A percentile compares a stretch with the other conserved stretches of the same genome.
These are phyloP conservation scores for Sitodiplosis mosellana DNA, from an alignment of 1,140 invertebrate genomes.

Conservation along the genomic window DNA sequence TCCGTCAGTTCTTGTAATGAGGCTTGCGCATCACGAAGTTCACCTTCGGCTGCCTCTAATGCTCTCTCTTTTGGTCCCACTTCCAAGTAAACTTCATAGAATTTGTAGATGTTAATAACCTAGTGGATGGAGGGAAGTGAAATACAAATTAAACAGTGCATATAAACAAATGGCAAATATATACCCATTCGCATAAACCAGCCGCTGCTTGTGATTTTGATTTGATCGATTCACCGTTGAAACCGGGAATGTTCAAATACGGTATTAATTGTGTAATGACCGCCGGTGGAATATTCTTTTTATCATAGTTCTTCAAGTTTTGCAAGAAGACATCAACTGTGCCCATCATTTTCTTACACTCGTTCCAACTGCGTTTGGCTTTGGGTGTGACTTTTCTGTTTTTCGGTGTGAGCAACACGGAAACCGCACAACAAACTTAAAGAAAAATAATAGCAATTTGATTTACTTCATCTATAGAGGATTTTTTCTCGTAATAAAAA, in stretches of 20 bases:
- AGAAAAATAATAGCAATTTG: conserved; percentile 31
- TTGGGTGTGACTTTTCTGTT: conserved; percentile 72
- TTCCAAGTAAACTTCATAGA: conserved; percentile 64
- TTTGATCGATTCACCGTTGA: conserved; percentile 60
- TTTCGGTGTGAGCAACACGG: conserved; percentile 41
- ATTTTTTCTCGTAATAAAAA: no score
- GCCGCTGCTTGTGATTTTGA: conserved; percentile 82
- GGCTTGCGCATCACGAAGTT: conserved; percentile 60
- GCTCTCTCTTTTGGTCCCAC: conserved; percentile 63
- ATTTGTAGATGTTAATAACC: conserved; percentile 72
- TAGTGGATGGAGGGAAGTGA: conserved; percentile 79
- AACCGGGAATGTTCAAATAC: conserved; percentile 28
- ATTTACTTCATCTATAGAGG: no score
- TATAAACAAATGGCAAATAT: conserved; percentile 75
- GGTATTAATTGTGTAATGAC: conserved; percentile 52
- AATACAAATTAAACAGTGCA: conserved; percentile 79
- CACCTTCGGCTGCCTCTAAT: conserved; percentile 67
- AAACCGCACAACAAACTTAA: not conserved
- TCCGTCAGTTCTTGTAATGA: conserved; percentile 64
- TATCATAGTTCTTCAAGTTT: conserved; percentile 74
- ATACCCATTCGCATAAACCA: conserved; percentile 87
- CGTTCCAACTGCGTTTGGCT: conserved; percentile 75
- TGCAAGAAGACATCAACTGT: conserved; percentile 72
- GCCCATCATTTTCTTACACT: conserved; percentile 29
- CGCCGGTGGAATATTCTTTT: conserved; percentile 81